Percentiles rank a stretch among this genome's conserved stretches.
Evolutionary conservation across 1,140 invertebrate species (phyloP).

Genomic region (Anoplolepis gracilipes): DNA sequence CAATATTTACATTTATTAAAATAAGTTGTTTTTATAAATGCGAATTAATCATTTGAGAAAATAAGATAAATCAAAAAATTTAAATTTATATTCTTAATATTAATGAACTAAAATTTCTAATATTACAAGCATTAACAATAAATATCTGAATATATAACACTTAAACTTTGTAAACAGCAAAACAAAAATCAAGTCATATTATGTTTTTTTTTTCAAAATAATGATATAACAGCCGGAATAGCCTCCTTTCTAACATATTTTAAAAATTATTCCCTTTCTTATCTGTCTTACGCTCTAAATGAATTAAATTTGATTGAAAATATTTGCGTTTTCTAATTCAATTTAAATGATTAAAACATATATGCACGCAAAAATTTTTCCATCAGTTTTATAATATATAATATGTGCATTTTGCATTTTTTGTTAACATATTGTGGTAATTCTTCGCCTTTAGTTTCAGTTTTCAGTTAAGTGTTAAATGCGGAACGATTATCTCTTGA

Average conservation of each 20-base stretch:
- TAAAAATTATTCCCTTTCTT: background rate
- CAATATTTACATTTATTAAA: background rate
- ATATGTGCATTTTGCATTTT: background rate
- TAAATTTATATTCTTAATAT: background rate
- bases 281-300: background rate
- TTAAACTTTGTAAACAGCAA: background rate
- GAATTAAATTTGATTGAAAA: too few relatives aligned
- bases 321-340: background rate
- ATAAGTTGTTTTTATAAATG: background rate
- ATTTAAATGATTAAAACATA: constrained; percentile 3
- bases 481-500: constrained; percentile 17
- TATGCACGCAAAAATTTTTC: background rate
- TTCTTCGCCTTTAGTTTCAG: background rate
- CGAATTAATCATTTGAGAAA: background rate
- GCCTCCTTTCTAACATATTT: background rate
- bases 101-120: background rate
- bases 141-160: background rate
- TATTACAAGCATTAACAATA: background rate
- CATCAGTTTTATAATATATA: constrained; percentile 2
- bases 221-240: background rate
- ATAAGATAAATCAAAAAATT: background rate
- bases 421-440: background rate
- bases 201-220: background rate
- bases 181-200: background rate
- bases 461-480: constrained; percentile 6